A percentile compares a stretch with the other conserved stretches of the same genome.
Evolutionary conservation across 2,113 vertebrate genomes (phyloP).

Genomic region (Malurus cyaneus): DNA sequence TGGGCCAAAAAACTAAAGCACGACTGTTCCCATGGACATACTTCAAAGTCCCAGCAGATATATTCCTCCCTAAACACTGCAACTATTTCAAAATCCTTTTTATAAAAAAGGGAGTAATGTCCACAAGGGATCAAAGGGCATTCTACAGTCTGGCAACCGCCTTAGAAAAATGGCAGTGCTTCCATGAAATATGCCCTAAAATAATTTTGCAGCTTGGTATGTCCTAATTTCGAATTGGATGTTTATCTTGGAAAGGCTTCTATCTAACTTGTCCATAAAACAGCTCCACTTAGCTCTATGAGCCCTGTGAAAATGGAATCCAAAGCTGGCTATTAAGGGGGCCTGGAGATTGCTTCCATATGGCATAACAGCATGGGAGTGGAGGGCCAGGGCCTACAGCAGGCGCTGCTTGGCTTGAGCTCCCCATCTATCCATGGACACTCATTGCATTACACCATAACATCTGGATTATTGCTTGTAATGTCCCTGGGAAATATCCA

Average conservation of each 20-base stretch:
- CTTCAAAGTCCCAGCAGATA: slow-evolving; percentile 79
- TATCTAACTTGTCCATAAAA: slow-evolving; percentile 98
- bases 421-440: slow-evolving; percentile 89
- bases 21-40: slow-evolving; percentile 75
- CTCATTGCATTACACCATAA: slow-evolving; percentile 93
- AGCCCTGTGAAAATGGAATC: slow-evolving; percentile 96
- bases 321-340: slow-evolving; percentile 94
- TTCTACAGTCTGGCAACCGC: slow-evolving; percentile 88
- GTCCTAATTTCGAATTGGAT: slow-evolving; percentile 86
- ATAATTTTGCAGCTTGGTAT: slow-evolving; percentile 82
- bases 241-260: slow-evolving; percentile 99
- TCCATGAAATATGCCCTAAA: slow-evolving; percentile 94
- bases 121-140: slow-evolving; percentile 88
- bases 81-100: slow-evolving; percentile 79
- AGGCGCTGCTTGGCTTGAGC: slow-evolving; percentile 88
- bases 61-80: slow-evolving; percentile 77
- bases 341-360: slow-evolving; percentile 97
- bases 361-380: slow-evolving; percentile 96
- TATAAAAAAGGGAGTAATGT: slow-evolving; percentile 82
- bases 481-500: slow-evolving; percentile 97
- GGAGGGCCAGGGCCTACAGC: slow-evolving; percentile 82
- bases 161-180: slow-evolving; percentile 86
- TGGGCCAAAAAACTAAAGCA: slow-evolving; percentile 68
- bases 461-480: slow-evolving; percentile 99
- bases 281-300: slow-evolving; percentile 96